These are phyloP conservation scores for Drosophila prosaltans DNA, from an alignment of 1,140 invertebrate species.

Conservation along the genomic window DNA sequence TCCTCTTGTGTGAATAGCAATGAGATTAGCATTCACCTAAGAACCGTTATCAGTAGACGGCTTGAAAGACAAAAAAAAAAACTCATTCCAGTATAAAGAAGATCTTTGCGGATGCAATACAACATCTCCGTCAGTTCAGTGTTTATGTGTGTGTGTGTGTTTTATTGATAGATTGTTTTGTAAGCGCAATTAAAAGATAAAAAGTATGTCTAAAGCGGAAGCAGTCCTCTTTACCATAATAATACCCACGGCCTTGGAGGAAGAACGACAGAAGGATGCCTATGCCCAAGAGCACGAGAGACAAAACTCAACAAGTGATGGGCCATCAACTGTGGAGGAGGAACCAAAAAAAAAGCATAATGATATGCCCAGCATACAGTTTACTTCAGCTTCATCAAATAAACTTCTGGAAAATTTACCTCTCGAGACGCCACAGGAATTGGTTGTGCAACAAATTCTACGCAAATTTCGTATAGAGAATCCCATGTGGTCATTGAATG, in stretches of 20 bases:
- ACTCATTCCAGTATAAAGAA: slow-evolving; percentile 56
- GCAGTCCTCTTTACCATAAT: slow-evolving; percentile 83
- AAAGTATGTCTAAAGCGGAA: slow-evolving; percentile 53
- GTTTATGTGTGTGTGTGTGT: slow-evolving; percentile 23
- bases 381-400: slow-evolving; percentile 27
- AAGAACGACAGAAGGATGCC: slow-evolving; percentile 57
- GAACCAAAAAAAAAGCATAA: not conserved
- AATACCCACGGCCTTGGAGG: slow-evolving; percentile 78
- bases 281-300: slow-evolving; percentile 14
- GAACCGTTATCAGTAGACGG: slow-evolving; percentile 50
- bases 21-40: slow-evolving; percentile 15
- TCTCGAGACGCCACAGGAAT: slow-evolving; percentile 69
- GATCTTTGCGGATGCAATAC: slow-evolving; percentile 51
- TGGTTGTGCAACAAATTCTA: slow-evolving; percentile 73
- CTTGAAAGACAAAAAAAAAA: slow-evolving; percentile 10
- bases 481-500: slow-evolving; percentile 69
- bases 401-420: slow-evolving; percentile 44
- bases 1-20: slow-evolving; percentile 30
- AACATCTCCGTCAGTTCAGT: slow-evolving; percentile 24
- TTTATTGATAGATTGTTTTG: slow-evolving; percentile 11
- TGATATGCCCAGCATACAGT: slow-evolving; percentile 13
- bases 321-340: slow-evolving; percentile 11
- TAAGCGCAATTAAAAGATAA: not conserved
- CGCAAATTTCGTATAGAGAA: slow-evolving; percentile 71
- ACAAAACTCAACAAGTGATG: not conserved